Conservation (phyloP, 2,797 vertebrate species). For the Odontamblyopus rebecca region DNA sequence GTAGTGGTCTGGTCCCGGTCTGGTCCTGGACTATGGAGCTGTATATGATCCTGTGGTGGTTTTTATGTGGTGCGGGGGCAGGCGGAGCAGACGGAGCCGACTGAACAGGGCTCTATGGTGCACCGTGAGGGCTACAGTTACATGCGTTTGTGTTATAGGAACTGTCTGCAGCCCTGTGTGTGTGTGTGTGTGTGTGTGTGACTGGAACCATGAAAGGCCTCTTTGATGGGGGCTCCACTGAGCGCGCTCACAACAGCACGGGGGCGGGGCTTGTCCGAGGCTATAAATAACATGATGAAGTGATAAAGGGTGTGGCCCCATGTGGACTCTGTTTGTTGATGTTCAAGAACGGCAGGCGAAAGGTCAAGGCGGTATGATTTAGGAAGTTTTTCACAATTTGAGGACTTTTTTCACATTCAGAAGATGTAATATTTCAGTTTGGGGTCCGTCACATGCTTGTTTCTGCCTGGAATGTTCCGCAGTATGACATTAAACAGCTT, state of each 20-base stretch:
- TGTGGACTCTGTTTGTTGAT: background rate
- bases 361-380: background rate
- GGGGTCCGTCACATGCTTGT: too few relatives aligned
- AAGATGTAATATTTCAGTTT: too few relatives aligned
- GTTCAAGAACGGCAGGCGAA: background rate
- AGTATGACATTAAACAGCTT: too few relatives aligned
- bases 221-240: conserved; percentile 52
- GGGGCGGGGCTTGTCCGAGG: conserved; percentile 18
- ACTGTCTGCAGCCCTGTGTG: conserved; percentile 34
- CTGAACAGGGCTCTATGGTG: background rate
- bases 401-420: too few relatives aligned
- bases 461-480: too few relatives aligned
- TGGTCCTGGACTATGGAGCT: background rate
- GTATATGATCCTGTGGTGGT: background rate
- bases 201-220: conserved; percentile 59
- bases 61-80: background rate
- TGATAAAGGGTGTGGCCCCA: conserved; percentile 4
- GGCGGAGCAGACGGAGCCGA: conserved; percentile 12
- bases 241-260: conserved; percentile 28
- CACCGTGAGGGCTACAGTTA: conserved; percentile 23
- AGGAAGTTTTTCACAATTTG: too few relatives aligned
- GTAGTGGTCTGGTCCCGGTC: conserved; percentile 1
- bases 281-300: conserved; percentile 20
- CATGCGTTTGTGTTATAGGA: conserved; percentile 27
- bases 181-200: conserved; percentile 31